A percentile compares a stretch with the other conserved stretches of the same genome.
phyloP scores from a whole-genome alignment of 2,797 vertebrate species.

The Echeneis naucrates region DNA sequence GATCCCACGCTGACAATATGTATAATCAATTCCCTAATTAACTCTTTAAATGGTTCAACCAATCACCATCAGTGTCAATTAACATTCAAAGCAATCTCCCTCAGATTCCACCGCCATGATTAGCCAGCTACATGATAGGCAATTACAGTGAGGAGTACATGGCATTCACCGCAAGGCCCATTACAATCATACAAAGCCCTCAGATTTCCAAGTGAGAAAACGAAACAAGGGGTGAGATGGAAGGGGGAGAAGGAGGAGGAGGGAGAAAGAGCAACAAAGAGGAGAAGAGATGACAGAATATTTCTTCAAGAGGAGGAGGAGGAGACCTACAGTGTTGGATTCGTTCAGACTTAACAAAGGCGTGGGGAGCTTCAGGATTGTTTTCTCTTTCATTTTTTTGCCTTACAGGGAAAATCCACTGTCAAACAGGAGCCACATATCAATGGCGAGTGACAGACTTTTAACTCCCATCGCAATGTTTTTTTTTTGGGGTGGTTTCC shows the following conservation, averaged over 20 bases:
- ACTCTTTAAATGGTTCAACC: slow-evolving; percentile 73
- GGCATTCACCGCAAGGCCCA: slow-evolving; percentile 54
- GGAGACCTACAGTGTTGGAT: slow-evolving; percentile 65
- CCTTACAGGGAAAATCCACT: slow-evolving; percentile 65
- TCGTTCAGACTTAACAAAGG: slow-evolving; percentile 73
- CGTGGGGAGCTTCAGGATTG: slow-evolving; percentile 62
- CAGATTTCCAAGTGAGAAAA: slow-evolving; percentile 64
- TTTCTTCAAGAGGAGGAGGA: slow-evolving; percentile 73
- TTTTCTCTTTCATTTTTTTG: slow-evolving; percentile 58
- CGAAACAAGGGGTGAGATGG: slow-evolving; percentile 59
- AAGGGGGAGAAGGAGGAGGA: slow-evolving; percentile 48
- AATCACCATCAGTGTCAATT: slow-evolving; percentile 79
- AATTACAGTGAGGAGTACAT: slow-evolving; percentile 73
- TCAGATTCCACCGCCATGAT: slow-evolving; percentile 70
- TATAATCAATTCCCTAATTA: slow-evolving; percentile 78
- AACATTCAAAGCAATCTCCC: slow-evolving; percentile 73
- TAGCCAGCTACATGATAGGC: slow-evolving; percentile 75
- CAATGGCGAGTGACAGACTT: slow-evolving; percentile 63
- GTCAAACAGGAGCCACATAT: slow-evolving; percentile 58
- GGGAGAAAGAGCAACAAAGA: slow-evolving; percentile 75
- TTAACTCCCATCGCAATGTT: slow-evolving; percentile 63
- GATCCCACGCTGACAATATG: slow-evolving; percentile 56
- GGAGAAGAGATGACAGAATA: slow-evolving; percentile 74
- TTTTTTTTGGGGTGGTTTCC: slow-evolving; percentile 33
- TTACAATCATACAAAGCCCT: slow-evolving; percentile 71